Base-by-base conservation (phyloP, 1,140 invertebrate species). In the Spodoptera frugiperda region DNA sequence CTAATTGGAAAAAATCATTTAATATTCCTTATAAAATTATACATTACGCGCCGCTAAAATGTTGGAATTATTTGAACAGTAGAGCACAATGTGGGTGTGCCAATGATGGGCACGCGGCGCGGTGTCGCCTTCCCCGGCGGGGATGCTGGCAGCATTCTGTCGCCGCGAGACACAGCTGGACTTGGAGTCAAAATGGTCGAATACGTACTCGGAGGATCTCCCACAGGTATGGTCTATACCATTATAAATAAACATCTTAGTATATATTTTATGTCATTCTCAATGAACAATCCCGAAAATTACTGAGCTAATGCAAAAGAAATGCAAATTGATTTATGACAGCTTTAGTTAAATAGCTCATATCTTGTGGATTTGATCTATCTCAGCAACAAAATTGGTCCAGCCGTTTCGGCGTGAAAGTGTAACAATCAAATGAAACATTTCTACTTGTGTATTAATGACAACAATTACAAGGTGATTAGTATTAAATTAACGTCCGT, bases 181-280 rank as follows among this genome's bases (percentile, higher is more conserved):
- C 96, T 99, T 68, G 98, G 98, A 71, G 97, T 99, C 68, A 99
- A 99, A 95, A 99, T 99, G 98, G 98, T 99, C n/a, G 98, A 99
- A 94, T 99, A 99, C 90, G 98, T 99, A 54, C 95, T 99, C 77
- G 97, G 97, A 72, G 97, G 97, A 72, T 99, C 98, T 61, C 98
- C 98, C 10, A 98, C 98, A 81, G 91, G 91, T 91, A 86, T 67
- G 63, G 9, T 65, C 61, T 21, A 14, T 9, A 17, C 44, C 19
- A 51, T n/a, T 51, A 10, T 39, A 39, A 25, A 39, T 39, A 39
- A 39, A 39, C 9, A 39, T 6, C 5, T 8, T 39, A 39, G 8
- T 39, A 8, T 39, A 9, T 39, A 25, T 25, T 25, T 39, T 39
- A n/a, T n/a, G 33, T 39, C 33, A 39, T 9, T 0, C 33, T 39